Evolutionary conservation across 2,113 vertebrate genomes (phyloP).

Genomic region (Acanthochromis polyacanthus): DNA sequence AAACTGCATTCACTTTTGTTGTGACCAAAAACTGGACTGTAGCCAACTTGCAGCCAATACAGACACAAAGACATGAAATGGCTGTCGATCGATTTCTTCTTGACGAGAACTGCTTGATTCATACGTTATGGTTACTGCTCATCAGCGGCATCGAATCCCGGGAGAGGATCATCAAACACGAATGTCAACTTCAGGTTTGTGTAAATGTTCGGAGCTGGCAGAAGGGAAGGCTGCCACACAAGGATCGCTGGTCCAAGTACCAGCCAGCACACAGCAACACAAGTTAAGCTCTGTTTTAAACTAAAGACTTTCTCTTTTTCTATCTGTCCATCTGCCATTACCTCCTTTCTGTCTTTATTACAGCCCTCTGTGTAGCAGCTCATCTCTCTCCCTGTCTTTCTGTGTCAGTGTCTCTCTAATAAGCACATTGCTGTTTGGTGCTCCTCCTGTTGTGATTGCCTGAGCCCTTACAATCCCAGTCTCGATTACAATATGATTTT

Average conservation of each 20-base stretch:
- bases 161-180: slow-evolving; percentile 44
- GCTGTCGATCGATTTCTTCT: slow-evolving; percentile 17
- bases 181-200: slow-evolving; percentile 46
- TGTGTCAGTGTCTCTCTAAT: slow-evolving; percentile 60
- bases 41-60: background rate
- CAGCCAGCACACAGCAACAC: slow-evolving; percentile 53
- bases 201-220: slow-evolving; percentile 9
- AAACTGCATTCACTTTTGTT: slow-evolving; percentile 26
- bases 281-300: slow-evolving; percentile 37
- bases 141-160: slow-evolving; percentile 35
- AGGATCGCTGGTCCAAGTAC: slow-evolving; percentile 36
- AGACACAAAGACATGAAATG: slow-evolving; percentile 17
- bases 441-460: slow-evolving; percentile 64
- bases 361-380: slow-evolving; percentile 56
- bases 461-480: slow-evolving; percentile 45
- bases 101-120: slow-evolving; percentile 38
- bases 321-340: slow-evolving; percentile 35
- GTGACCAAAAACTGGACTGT: slow-evolving; percentile 49
- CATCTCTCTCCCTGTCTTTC: slow-evolving; percentile 44
- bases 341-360: slow-evolving; percentile 38
- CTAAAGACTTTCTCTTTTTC: slow-evolving; percentile 54
- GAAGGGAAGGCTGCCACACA: slow-evolving; percentile 16
- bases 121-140: slow-evolving; percentile 18
- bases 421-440: slow-evolving; percentile 69
- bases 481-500: slow-evolving; percentile 32